These are phyloP conservation scores for Lagocephalus sceleratus DNA, from an alignment of 2,797 vertebrate species.

Conservation along the genomic window DNA sequence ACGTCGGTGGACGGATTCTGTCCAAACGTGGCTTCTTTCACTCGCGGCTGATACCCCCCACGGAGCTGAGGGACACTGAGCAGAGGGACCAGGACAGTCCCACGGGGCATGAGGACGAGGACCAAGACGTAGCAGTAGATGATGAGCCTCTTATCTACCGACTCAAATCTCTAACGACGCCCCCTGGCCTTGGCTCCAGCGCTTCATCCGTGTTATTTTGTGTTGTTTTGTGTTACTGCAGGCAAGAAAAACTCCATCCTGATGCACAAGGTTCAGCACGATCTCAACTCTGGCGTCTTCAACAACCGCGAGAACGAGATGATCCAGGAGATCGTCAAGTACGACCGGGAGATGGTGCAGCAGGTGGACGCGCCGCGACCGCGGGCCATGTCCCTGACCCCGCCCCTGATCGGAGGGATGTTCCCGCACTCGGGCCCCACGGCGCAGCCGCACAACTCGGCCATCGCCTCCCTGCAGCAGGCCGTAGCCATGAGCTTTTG, in stretches of 20 bases:
- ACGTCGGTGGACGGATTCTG: too few species aligned
- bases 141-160: too few species aligned
- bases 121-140: too few species aligned
- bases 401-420: slow-evolving; percentile 65
- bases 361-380: slow-evolving; percentile 85
- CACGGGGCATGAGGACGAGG: too few species aligned
- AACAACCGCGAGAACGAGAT: slow-evolving; percentile 98
- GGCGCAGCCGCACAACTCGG: slow-evolving; percentile 79
- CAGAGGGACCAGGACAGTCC: too few species aligned
- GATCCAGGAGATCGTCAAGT: slow-evolving; percentile 98
- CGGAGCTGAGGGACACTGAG: too few species aligned
- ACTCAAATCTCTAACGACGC: too few species aligned
- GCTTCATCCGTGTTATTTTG: neutral
- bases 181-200: neutral
- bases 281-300: slow-evolving; percentile 94
- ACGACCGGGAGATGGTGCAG: slow-evolving; percentile 97
- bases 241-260: slow-evolving; percentile 98
- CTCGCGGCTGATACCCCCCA: too few species aligned
- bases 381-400: slow-evolving; percentile 71
- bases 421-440: slow-evolving; percentile 71
- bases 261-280: slow-evolving; percentile 97
- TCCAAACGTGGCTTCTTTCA: too few species aligned
- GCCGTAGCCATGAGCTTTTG: slow-evolving; percentile 98
- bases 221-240: slow-evolving; percentile 47
- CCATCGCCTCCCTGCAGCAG: slow-evolving; percentile 93